Conservation (phyloP, 2,797 vertebrate species). For the Lutjanus argentimaculatus region DNA sequence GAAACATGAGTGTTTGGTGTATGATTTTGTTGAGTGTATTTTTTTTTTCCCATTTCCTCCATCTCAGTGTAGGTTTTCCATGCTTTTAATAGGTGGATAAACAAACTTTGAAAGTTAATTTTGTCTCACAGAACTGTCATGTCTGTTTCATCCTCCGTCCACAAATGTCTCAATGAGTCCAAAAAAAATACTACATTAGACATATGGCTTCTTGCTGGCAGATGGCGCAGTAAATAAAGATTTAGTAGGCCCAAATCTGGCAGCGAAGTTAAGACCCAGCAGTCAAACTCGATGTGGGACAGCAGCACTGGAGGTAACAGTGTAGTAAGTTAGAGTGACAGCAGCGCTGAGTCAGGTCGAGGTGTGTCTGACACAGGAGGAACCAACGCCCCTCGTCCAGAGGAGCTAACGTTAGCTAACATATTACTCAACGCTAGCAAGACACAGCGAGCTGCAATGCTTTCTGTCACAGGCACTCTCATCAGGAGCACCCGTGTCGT, state of each 20-base stretch:
- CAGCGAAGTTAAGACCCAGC: slow-evolving; percentile 1
- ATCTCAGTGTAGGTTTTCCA: background rate
- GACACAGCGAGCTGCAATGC: slow-evolving; percentile 56
- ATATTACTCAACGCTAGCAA: background rate
- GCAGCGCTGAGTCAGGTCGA: background rate
- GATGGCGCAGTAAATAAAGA: slow-evolving; percentile 63
- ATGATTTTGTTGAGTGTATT: too few relatives aligned
- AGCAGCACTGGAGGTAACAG: background rate
- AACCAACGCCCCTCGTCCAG: background rate
- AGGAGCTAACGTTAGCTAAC: background rate
- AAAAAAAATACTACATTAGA: background rate
- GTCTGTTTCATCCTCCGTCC: background rate
- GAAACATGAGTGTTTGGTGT: too few relatives aligned
- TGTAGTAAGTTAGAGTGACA: background rate
- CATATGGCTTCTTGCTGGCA: slow-evolving; percentile 34
- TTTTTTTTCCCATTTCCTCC: too few relatives aligned
- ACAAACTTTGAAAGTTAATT: background rate
- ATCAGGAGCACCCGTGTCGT: slow-evolving; percentile 34
- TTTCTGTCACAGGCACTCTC: slow-evolving; percentile 32
- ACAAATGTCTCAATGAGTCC: background rate
- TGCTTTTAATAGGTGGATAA: background rate
- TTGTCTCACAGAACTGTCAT: background rate
- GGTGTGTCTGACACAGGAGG: background rate
- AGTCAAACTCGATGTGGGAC: slow-evolving; percentile 9
- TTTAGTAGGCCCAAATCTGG: slow-evolving; percentile 41